Conservation (phyloP, 2,888 invertebrate genomes). For the Acanthosoma haemorrhoidale region DNA sequence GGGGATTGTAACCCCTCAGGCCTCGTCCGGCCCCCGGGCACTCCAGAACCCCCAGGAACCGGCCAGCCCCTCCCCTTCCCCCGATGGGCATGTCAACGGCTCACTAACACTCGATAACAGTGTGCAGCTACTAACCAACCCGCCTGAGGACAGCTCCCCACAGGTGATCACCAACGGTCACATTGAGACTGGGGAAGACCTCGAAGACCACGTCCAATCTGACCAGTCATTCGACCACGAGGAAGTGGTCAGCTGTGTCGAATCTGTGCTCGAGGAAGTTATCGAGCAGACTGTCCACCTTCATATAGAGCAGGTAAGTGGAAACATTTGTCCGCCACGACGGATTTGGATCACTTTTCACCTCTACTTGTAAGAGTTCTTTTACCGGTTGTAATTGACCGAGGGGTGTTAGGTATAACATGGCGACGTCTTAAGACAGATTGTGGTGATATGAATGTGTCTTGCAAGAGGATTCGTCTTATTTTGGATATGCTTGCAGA, state of each 20-base stretch:
- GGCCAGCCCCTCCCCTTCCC: background rate
- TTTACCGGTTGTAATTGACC: no score
- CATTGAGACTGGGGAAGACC: background rate
- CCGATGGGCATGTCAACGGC: background rate
- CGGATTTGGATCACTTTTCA: no score
- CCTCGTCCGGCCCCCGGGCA: background rate
- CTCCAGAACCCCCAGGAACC: background rate
- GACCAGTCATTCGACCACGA: slow-evolving; percentile 3
- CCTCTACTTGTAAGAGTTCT: no score
- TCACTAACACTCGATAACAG: background rate
- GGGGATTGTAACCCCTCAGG: slow-evolving; percentile 20
- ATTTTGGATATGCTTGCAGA: no score
- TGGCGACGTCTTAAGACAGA: no score
- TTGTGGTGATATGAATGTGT: no score
- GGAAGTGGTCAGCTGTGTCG: slow-evolving; percentile 17
- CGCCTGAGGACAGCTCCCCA: no score
- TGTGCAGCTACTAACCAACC: slow-evolving; percentile 6
- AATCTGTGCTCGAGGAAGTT: slow-evolving; percentile 17
- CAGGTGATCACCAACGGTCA: background rate
- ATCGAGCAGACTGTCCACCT: background rate
- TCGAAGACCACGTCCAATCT: background rate
- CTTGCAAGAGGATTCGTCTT: no score
- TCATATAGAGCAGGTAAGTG: background rate
- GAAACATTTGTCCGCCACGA: no score
- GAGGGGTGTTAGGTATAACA: no score